Conservation (phyloP, 2,888 invertebrate genomes). For the Lasioglossum marginatum region DNA sequence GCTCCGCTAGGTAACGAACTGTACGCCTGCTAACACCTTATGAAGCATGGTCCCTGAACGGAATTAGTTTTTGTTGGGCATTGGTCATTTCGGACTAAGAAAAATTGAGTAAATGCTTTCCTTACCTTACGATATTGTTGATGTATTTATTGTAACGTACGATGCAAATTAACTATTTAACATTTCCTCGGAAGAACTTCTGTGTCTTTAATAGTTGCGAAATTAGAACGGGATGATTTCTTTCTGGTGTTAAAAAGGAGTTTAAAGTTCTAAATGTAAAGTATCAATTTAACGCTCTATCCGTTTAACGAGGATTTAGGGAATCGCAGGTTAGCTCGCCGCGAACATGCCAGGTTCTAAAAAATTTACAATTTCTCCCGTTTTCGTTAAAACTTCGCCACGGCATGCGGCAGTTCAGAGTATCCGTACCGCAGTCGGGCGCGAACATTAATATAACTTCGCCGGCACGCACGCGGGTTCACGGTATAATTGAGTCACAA, state of each 20-base stretch:
- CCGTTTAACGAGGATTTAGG: not conserved
- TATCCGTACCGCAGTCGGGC: not conserved
- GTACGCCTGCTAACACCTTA: not conserved
- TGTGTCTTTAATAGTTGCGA: not conserved
- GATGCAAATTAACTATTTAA: too few species aligned
- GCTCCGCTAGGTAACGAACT: not conserved
- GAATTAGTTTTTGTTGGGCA: not conserved
- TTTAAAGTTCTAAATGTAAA: not conserved
- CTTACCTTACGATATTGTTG: too few species aligned
- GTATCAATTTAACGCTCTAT: not conserved
- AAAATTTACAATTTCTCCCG: slow-evolving; percentile 36
- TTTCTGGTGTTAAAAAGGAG: not conserved
- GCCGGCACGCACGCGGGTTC: slow-evolving; percentile 4
- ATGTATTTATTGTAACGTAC: too few species aligned
- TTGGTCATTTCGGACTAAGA: not conserved
- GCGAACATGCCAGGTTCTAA: not conserved
- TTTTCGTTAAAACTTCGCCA: slow-evolving; percentile 23
- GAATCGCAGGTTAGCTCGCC: not conserved
- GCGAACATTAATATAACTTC: slow-evolving; percentile 21
- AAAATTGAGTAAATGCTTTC: not conserved
- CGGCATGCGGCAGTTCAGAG: not conserved
- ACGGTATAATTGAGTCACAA: slow-evolving; percentile 51
- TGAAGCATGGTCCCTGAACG: not conserved
- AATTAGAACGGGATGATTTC: not conserved
- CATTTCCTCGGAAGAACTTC: not conserved